Evolutionary conservation across 2,888 invertebrate species (phyloP), one percentile per base, ranked within the genome.

Genomic region (Agonum fuliginosum): DNA sequence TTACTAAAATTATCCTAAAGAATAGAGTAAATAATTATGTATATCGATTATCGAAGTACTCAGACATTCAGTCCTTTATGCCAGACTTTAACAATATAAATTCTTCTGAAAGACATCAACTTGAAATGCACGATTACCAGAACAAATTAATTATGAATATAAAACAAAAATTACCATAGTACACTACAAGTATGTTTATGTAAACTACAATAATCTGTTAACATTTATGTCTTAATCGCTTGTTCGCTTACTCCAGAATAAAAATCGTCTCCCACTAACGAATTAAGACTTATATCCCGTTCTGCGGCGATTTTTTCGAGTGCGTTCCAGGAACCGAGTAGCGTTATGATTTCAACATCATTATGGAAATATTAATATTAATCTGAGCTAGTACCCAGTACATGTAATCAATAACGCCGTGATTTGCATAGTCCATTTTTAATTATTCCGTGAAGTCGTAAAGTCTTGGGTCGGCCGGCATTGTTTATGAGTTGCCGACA

Each of bases 381-480:
- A 62, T 62, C 58, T 62, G 12, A 17, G 5, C 17, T 27, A 14
- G 30, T 62, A 62, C 27, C 17, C 14, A 14, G 30, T 62, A 62
- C 27, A 17, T 69, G 43, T 43, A 69, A 69, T 69, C 69, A 69
- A 69, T 69, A 69, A 69, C 69, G 22, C 46, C 24, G 24, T 69
- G 24, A 69, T 69, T 69, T 69, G 69, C 69, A 69, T 69, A 69
- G 43, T 69, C 46, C 37, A 69, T 69, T 69, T 69, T 69, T 69
- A 69, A 69, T 69, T 22, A 69, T 69, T 69, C 69, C 27, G 24
- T 37, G 46, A 69, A 69, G 46, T 30, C 58, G 17, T 58, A 58
- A 58, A 58, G 58, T n/a, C n/a, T n/a, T n/a, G n/a, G n/a, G n/a
- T 62, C 58, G 58, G 17, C 30, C 30, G 58, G 30, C 17, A 17